phyloP scores from a whole-genome alignment of 2,797 vertebrate genomes.

The Chromobotia macracanthus region DNA sequence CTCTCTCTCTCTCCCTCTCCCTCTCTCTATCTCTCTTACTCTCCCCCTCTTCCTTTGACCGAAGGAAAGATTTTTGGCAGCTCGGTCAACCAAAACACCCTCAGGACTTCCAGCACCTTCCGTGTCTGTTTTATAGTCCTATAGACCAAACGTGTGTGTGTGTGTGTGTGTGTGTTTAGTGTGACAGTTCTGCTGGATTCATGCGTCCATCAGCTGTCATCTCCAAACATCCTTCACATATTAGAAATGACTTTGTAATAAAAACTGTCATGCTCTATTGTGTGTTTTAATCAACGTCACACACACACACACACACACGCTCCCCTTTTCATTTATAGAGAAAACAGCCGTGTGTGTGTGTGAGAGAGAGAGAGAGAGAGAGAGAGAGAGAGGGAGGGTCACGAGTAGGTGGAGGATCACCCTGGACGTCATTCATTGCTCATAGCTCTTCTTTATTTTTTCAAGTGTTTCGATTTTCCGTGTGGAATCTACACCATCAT shows the following conservation, averaged over 20 bases:
- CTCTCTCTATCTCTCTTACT: background rate
- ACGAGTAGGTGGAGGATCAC: background rate
- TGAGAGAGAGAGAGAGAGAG: background rate
- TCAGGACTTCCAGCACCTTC: conserved; percentile 20
- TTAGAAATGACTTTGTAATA: conserved; percentile 11
- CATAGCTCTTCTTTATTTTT: conserved; percentile 9
- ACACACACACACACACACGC: background rate
- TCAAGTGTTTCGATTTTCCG: conserved; percentile 19
- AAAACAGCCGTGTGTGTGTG: background rate
- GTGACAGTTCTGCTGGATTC: background rate
- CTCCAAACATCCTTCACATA: conserved; percentile 8
- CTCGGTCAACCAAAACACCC: conserved; percentile 10
- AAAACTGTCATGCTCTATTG: background rate
- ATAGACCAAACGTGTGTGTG: background rate
- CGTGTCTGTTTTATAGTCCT: conserved; percentile 26
- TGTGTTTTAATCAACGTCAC: background rate
- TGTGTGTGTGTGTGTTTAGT: conserved; percentile 6
- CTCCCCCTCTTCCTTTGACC: conserved; percentile 10
- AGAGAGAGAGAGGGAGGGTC: no score
- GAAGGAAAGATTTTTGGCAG: conserved; percentile 29
- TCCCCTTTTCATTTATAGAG: background rate
- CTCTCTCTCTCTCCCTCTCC: background rate
- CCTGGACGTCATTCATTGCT: conserved; percentile 17
- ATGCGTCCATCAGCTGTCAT: background rate
- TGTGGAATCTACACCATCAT: background rate